Base-by-base conservation (phyloP, 2,113 vertebrate species). In the Garra rufa region DNA sequence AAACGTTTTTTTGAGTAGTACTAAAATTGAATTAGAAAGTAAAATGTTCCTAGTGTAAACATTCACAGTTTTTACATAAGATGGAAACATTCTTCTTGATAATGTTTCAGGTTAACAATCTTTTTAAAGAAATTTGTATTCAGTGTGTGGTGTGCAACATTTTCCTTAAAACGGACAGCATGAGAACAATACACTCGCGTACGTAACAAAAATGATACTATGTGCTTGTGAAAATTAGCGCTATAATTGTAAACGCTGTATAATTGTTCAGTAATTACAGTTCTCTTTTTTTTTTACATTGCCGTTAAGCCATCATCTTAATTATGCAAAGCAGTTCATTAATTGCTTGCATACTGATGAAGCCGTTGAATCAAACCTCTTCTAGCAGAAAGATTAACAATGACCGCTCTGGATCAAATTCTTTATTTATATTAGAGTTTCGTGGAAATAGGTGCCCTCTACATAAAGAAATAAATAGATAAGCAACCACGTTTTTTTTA, bases 241-340 rank as follows among this genome's bases (percentile, higher is more conserved):
- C 30, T 73, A 57, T 83, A 81, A 88, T 89, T 85, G 28, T 46
- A 4, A 48, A 44, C 70, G 82, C 67, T 79, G 82, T 88, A 78
- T 86, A 57, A 57, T 87, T 88, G 73, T 84, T 89, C 69, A n/a
- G 4, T 67, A 88, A 89, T 89, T 88, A 83, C 10, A 55, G 4
- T 43, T 65, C 15, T 1, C n/a, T 17, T 48, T 81, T 85, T 83
- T 67, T 79, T 79, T 50, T 79, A 41, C 6, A 30, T 86, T 44
- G 28, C 9, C 70, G 85, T 89, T 88, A 59, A 83, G 73, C 74
- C 82, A 21, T 85, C 34, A 61, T 52, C 70, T 89, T 89, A 88
- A 90, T 91, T 92, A 91, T 84, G 83, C 85, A 21, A 65, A 82
- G 48, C 82, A 86, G 85, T 86, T 91, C 44, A 90, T 90, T 90